phyloP scores from a whole-genome alignment of 2,888 invertebrate species.

The Amiota communis region DNA sequence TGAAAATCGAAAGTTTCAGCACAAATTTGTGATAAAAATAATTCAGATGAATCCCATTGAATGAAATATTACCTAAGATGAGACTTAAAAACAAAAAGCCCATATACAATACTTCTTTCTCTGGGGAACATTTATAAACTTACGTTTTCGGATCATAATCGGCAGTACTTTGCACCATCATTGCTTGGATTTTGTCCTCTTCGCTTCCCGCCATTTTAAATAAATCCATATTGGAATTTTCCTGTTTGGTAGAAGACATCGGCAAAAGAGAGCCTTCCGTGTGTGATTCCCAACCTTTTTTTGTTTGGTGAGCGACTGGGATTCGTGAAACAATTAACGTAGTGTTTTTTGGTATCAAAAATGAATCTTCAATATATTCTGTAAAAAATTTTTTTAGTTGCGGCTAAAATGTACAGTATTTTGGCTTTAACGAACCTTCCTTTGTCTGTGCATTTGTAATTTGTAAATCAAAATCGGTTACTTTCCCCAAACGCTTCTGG shows the following conservation, averaged over 20 bases:
- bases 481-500: constrained; percentile 94
- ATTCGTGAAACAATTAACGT: constrained; percentile 95
- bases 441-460: constrained; percentile 97
- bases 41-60: too few species aligned
- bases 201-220: constrained; percentile 93
- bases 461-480: constrained; percentile 95
- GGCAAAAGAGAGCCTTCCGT: constrained; percentile 66
- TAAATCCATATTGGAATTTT: constrained; percentile 83
- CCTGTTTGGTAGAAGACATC: constrained; percentile 56
- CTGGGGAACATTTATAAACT: constrained; percentile 53
- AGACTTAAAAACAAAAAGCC: too few species aligned
- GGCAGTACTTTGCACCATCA: constrained; percentile 97
- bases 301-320: constrained; percentile 86
- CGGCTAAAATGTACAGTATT: not conserved
- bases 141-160: constrained; percentile 98
- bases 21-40: too few species aligned
- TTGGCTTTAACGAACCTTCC: constrained; percentile 80
- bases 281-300: constrained; percentile 81
- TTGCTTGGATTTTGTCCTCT: constrained; percentile 97
- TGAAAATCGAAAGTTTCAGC: too few species aligned
- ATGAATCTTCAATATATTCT: constrained; percentile 94
- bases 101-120: too few species aligned
- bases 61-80: too few species aligned
- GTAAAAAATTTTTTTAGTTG: not conserved
- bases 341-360: constrained; percentile 96